Conservation (phyloP, 2,888 invertebrate genomes). For the Cephus pygmeus region DNA sequence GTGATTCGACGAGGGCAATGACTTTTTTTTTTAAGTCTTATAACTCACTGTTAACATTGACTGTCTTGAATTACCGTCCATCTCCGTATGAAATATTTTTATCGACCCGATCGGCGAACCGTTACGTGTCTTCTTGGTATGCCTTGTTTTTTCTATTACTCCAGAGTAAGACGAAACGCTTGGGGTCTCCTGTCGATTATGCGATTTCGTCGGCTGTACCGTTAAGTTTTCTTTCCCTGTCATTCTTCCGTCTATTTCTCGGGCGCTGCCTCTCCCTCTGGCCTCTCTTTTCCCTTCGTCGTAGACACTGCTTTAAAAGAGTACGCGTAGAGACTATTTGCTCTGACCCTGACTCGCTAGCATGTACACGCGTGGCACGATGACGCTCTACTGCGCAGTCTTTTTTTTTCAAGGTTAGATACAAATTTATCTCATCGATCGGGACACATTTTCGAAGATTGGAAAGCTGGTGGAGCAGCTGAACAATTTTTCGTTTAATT, state of each 20-base stretch:
- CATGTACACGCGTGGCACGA: conserved; percentile 13
- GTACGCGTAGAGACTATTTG: conserved; percentile 17
- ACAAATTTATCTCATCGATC: neutral
- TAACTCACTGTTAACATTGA: neutral
- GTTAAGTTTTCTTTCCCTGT: neutral
- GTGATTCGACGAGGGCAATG: neutral
- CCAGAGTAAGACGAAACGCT: neutral
- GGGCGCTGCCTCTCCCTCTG: neutral
- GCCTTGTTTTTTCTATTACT: neutral
- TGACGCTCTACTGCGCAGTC: neutral
- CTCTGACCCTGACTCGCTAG: conserved; percentile 20
- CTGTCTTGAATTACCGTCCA: neutral
- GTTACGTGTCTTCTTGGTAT: neutral
- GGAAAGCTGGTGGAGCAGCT: neutral
- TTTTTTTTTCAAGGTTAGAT: neutral
- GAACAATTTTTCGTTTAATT: neutral
- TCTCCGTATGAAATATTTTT: neutral
- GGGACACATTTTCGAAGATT: neutral
- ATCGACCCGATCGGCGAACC: neutral
- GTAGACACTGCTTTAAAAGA: conserved; percentile 1
- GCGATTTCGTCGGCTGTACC: neutral
- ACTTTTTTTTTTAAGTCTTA: neutral
- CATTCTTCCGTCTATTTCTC: neutral
- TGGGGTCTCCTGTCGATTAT: neutral
- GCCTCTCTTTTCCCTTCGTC: conserved; percentile 1